Conservation (phyloP, 2,888 invertebrate genomes). For the Tipula lateralis region DNA sequence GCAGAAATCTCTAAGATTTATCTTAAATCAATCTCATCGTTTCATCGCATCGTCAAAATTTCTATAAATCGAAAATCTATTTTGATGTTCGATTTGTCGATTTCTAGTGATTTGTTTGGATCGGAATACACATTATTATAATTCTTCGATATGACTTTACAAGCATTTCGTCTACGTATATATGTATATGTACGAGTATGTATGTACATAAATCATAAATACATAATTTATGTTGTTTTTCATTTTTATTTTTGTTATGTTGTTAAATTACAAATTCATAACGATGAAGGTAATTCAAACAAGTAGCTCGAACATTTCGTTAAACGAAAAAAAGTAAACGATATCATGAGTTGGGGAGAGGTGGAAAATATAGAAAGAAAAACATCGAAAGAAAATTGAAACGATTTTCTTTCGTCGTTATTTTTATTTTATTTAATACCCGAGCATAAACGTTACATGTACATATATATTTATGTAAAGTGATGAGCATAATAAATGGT, state of each 20-base stretch:
- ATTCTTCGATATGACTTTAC: neutral
- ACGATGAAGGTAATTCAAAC: slow-evolving; percentile 19
- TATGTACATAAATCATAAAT: neutral
- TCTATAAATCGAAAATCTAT: too few relatives aligned
- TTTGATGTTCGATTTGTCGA: neutral
- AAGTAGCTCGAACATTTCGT: neutral
- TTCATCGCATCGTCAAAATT: neutral
- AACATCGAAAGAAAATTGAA: neutral
- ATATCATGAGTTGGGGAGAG: neutral
- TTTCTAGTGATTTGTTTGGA: slow-evolving; percentile 1
- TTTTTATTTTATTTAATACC: neutral
- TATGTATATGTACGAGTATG: neutral
- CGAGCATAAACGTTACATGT: neutral
- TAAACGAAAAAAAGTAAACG: neutral
- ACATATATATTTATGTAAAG: neutral
- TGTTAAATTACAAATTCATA: slow-evolving; percentile 20
- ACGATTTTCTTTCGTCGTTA: neutral
- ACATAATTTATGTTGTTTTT: slow-evolving; percentile 14
- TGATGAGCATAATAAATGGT: neutral
- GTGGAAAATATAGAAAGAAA: neutral
- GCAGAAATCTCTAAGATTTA: neutral
- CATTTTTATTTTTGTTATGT: neutral
- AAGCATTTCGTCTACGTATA: neutral
- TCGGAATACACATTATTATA: neutral
- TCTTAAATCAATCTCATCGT: neutral